These are phyloP conservation scores for Drosophila hamatofila DNA, from an alignment of 2,888 invertebrate species.

Conservation along the genomic window DNA sequence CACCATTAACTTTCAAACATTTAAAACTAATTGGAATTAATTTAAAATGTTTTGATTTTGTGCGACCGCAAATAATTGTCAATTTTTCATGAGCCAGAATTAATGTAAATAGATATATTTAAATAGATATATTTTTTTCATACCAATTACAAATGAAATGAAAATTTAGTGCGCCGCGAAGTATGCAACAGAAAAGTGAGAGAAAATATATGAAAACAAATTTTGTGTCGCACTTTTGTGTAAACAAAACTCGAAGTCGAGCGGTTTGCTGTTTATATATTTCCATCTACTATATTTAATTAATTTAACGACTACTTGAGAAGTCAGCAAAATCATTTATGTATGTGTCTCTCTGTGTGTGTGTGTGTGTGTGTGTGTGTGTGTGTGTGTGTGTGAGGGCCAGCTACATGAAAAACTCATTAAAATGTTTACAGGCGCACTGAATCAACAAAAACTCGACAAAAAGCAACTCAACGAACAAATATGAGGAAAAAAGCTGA, in stretches of 20 bases:
- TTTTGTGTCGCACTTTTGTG: conserved; percentile 42
- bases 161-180: conserved; percentile 23
- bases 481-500: conserved; percentile 17
- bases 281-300: conserved; percentile 78
- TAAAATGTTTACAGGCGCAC: conserved; percentile 81
- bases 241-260: conserved; percentile 60
- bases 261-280: conserved; percentile 43
- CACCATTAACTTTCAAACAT: conserved; percentile 70
- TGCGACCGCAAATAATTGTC: conserved; percentile 65
- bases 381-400: conserved; percentile 32
- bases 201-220: conserved; percentile 5
- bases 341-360: too few relatives aligned
- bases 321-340: conserved; percentile 73
- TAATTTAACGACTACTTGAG: conserved; percentile 83
- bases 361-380: conserved; percentile 12
- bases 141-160: neutral
- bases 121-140: neutral
- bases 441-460: conserved; percentile 68
- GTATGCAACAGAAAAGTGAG: conserved; percentile 40
- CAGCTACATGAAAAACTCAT: conserved; percentile 81
- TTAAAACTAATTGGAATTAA: conserved; percentile 64
- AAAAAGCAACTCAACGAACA: conserved; percentile 49
- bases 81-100: conserved; percentile 61
- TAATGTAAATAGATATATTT: neutral
- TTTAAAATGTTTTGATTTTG: conserved; percentile 61